Base-by-base conservation (phyloP, 2,888 invertebrate species). In the Baronia brevicornis region DNA sequence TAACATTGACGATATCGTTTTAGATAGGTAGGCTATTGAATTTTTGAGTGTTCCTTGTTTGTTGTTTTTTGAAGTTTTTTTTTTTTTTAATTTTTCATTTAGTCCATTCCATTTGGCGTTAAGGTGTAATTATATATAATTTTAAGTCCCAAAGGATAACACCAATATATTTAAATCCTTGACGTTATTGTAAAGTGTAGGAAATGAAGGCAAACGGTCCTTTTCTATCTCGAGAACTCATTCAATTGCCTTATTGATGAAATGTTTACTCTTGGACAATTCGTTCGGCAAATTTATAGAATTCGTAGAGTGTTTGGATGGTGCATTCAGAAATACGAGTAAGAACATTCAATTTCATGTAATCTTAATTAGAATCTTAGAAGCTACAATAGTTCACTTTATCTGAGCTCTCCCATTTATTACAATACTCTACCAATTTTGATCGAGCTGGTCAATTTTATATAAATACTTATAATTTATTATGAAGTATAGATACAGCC, bases 11-110 rank as follows among this genome's bases (percentile, higher is more conserved):
- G 63, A 57, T 60, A 64, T 65, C 57, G 54, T 63, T 62, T 28
- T 35, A 35, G 35, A 35, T 77, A 77, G 75, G 73, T 75, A 77
- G 74, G 72, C 60, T 74, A 74, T 74, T 62, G 49, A 60, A 66
- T 60, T 60, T 61, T 60, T 61, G 49, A 51, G 54, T 60, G 49
- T 44, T 48, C 28, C 43, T 48, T 45, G 36, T 27, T 43, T 47
- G 52, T 35, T 33, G 33, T 46, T 39, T 36, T 28, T 36, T 44
- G 39, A 39, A 41, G 40, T 36, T 39, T 43, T 47, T 47, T 35
- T 32, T 22, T 38, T 44, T 33, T 37, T 41, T 15, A 43, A 24
- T 39, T 39, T 40, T 43, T 47, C 24, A 23, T 48, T 54, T 36
- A 30, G 41, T 61, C 50, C 54, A 61, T 65, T 62, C 59, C 61